These are phyloP conservation scores for Remorina albescens DNA, from an alignment of 2,797 vertebrate genomes.

Conservation along the genomic window DNA sequence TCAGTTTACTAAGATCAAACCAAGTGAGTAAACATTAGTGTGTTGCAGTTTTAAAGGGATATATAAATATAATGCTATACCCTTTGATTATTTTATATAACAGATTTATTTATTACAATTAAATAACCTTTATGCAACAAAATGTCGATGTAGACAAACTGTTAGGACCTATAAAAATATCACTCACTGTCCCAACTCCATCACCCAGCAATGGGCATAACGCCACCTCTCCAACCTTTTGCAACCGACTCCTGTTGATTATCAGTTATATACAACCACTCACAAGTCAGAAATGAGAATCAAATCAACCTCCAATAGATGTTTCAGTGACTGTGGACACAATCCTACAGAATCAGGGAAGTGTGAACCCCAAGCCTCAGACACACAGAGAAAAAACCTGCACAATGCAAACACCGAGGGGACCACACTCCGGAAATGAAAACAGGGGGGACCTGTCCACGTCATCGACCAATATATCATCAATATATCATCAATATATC, in stretches of 20 bases:
- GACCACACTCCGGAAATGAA: no score
- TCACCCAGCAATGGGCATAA: neutral
- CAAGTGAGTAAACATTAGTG: neutral
- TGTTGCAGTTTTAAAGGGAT: no score
- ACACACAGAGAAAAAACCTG: neutral
- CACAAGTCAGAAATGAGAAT: neutral
- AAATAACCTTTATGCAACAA: neutral
- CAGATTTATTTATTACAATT: neutral
- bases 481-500: no score
- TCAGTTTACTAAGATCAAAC: neutral
- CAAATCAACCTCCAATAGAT: no score
- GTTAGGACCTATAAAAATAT: no score
- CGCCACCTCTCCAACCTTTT: no score
- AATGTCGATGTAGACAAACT: neutral
- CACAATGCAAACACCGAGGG: neutral
- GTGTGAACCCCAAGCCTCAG: neutral
- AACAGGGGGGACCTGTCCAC: no score
- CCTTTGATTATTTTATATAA: neutral
- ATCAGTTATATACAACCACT: neutral
- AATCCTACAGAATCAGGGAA: neutral
- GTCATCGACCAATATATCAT: no score
- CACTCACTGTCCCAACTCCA: no score
- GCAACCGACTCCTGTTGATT: neutral
- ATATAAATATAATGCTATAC: no score
- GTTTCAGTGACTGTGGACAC: no score